Evolutionary conservation across 2,888 invertebrate species (phyloP), one percentile per base, ranked within the genome.

Genomic region (Leptinotarsa rubiginosa): DNA sequence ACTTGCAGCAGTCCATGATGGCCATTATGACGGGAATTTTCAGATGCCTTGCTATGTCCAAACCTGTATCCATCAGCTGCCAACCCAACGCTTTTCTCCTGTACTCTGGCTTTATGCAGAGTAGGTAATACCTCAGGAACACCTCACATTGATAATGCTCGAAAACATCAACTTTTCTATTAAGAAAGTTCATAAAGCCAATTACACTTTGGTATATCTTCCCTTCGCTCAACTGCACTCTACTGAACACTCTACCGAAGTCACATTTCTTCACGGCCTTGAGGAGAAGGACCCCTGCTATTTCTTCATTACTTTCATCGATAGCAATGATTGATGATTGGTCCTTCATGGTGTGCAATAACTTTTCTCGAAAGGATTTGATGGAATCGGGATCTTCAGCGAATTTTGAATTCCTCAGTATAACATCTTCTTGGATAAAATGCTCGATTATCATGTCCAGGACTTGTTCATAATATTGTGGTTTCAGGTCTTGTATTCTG

Each of bases 281-380:
- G 66, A 87, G 75, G 7, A 88, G 70, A 47, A 87, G 73, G n/a
- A 84, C 82, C 4, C 87, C 87, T 10, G 82, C 86, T 4, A 87
- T 18, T 13, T 75, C 66, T 20, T 81, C 78, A 13, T 75, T 79
- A 16, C 79, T 79, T 71, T 56, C 80, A 20, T 87, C 84, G 10
- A 88, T 72, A 13, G 85, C 85, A 65, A 85, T 83, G 49, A 88
- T 83, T 0, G 87, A 87, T 52, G 83, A 82, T 10, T 77, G 78
- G 73, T 87, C 86, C 75, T 83, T 85, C 65, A 88, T 73, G 59
- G 82, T 82, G 65, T 77, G 84, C 52, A 83, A 56, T 47, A 86
- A 72, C 70, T 82, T 79, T 0, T 83, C 81, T n/a, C 84, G 52
- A 74, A 83, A 85, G 2, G 82, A 84, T 52, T 83, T 79, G 12